A percentile compares a stretch with the other conserved stretches of the same genome.
These are phyloP conservation scores for Pyxicephalus adspersus DNA, from an alignment of 2,113 vertebrate genomes.

Conservation along the genomic window DNA sequence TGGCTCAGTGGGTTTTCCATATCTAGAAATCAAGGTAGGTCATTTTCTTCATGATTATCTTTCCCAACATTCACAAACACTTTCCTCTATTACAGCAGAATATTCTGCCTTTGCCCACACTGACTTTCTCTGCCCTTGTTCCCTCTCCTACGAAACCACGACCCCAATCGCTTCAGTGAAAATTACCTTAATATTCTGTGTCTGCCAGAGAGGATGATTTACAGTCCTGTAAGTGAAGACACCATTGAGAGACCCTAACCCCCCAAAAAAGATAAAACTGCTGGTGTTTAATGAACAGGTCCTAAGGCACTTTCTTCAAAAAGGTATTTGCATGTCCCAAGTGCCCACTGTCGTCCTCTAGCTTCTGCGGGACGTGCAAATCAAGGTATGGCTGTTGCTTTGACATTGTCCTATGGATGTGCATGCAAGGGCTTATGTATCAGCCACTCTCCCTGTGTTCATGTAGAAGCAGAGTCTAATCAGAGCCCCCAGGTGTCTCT, in stretches of 20 bases:
- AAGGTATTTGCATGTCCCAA: conserved; percentile 50
- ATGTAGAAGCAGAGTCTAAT: no score
- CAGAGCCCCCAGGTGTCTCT: no score
- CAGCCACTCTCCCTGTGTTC: conserved; percentile 18
- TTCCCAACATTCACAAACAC: conserved; percentile 1
- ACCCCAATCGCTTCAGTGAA: conserved; percentile 54
- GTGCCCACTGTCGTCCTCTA: conserved; percentile 45
- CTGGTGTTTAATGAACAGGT: conserved; percentile 50
- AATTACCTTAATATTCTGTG: conserved; percentile 47
- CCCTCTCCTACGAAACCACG: conserved; percentile 22
- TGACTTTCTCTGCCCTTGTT: conserved; percentile 48
- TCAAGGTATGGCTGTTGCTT: conserved; percentile 24
- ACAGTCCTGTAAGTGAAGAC: conserved; percentile 49
- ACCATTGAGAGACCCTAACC: conserved; percentile 45
- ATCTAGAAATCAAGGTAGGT: no score
- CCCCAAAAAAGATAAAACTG: conserved; percentile 43
- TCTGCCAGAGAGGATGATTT: conserved; percentile 43
- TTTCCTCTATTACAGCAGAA: neutral
- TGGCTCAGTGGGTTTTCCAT: no score
- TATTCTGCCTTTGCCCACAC: neutral
- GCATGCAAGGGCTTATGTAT: conserved; percentile 41
- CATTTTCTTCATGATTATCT: neutral
- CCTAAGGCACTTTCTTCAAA: conserved; percentile 43
- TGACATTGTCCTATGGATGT: conserved; percentile 47
- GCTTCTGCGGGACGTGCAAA: conserved; percentile 10